Percentiles rank a stretch among this genome's conserved stretches.
Conservation (phyloP, 2,888 invertebrate species). For the Adelognathus sp. region DNA sequence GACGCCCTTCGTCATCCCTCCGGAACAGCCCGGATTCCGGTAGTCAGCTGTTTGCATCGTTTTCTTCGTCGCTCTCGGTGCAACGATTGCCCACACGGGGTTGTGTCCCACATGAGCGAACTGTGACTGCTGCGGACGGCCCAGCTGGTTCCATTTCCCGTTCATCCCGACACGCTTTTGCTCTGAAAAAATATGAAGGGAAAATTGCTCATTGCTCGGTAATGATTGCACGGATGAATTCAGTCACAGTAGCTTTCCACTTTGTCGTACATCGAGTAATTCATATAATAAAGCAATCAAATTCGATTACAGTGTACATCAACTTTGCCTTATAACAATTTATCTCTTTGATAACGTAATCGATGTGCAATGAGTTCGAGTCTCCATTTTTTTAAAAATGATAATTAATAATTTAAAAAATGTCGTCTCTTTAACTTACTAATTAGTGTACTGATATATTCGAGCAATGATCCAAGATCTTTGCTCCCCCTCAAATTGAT, state of each 20-base stretch:
- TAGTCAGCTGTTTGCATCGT: constrained; percentile 76
- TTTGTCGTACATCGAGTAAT: too few relatives aligned
- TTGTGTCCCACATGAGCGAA: not conserved
- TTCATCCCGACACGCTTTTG: not conserved
- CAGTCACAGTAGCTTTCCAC: not conserved
- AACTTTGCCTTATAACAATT: too few relatives aligned
- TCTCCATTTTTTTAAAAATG: too few relatives aligned
- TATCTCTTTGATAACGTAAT: too few relatives aligned
- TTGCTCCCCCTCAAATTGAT: too few relatives aligned
- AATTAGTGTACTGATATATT: too few relatives aligned
- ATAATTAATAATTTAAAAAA: too few relatives aligned
- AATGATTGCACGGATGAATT: not conserved
- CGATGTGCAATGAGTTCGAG: too few relatives aligned
- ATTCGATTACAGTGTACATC: too few relatives aligned
- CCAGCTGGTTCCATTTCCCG: not conserved
- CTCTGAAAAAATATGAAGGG: not conserved
- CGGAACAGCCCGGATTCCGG: constrained; percentile 78
- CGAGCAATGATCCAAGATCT: too few relatives aligned
- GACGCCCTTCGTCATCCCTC: constrained; percentile 71
- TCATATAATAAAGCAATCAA: too few relatives aligned
- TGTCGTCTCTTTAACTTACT: too few relatives aligned
- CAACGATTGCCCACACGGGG: not conserved
- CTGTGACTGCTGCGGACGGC: not conserved
- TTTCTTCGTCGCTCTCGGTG: constrained; percentile 36
- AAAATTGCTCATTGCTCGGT: not conserved